Percentiles rank a stretch among this genome's conserved stretches.
phyloP scores from a whole-genome alignment of 2,888 invertebrate species.

The Dolichomitus sp. region DNA sequence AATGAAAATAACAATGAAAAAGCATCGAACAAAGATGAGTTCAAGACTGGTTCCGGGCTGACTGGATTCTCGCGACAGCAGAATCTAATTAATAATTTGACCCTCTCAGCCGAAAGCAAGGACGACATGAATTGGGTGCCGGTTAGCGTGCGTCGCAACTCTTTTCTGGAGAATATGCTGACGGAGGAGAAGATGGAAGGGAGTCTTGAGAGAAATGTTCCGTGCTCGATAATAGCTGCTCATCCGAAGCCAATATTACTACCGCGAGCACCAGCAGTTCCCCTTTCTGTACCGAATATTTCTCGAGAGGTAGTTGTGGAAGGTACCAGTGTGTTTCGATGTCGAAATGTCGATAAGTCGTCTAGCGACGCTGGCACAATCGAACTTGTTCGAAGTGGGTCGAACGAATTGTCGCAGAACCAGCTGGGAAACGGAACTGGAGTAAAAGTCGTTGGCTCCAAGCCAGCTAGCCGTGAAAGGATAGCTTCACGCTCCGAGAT shows the following conservation, averaged over 20 bases:
- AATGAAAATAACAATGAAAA: slow-evolving; percentile 25
- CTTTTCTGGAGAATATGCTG: slow-evolving; percentile 81
- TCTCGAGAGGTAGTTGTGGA: slow-evolving; percentile 5
- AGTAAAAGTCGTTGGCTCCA: slow-evolving; percentile 36
- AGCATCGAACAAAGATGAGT: slow-evolving; percentile 7
- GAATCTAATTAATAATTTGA: background rate
- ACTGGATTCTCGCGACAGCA: background rate
- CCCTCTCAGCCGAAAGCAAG: slow-evolving; percentile 1
- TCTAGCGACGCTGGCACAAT: background rate
- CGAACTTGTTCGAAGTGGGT: slow-evolving; percentile 23
- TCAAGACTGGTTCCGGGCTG: background rate
- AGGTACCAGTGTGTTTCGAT: background rate
- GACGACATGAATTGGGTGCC: slow-evolving; percentile 51
- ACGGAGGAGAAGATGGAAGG: slow-evolving; percentile 60
- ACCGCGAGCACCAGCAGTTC: slow-evolving; percentile 18
- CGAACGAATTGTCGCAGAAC: slow-evolving; percentile 34
- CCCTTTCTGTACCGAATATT: slow-evolving; percentile 16
- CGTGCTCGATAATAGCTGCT: slow-evolving; percentile 71
- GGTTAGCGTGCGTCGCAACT: slow-evolving; percentile 74
- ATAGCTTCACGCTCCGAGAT: slow-evolving; percentile 14
- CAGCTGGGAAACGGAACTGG: slow-evolving; percentile 41
- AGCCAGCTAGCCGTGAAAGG: slow-evolving; percentile 35
- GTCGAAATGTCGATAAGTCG: slow-evolving; percentile 16
- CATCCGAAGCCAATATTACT: slow-evolving; percentile 67
- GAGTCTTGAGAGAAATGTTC: slow-evolving; percentile 25